These are phyloP conservation scores for Morbakka virulenta DNA, from an alignment of 30 jellyfish, hydroid and myxozoan species.

Conservation along the genomic window DNA sequence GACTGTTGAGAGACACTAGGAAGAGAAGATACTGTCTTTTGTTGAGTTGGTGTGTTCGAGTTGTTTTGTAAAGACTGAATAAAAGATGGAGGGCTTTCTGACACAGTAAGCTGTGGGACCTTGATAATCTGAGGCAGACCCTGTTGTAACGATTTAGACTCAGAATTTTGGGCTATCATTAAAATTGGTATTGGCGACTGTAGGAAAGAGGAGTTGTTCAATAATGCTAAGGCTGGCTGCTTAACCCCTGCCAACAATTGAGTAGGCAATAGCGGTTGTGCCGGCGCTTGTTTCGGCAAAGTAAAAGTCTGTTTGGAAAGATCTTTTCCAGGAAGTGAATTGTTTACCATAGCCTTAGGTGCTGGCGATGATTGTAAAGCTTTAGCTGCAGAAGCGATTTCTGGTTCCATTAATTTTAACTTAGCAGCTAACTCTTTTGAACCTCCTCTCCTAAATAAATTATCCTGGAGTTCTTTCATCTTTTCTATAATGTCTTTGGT, in stretches of 20 bases:
- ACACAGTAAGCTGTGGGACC: background rate
- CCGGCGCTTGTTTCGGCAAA: background rate
- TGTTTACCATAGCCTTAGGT: background rate
- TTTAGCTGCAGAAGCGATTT: background rate
- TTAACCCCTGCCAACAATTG: background rate
- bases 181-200: background rate
- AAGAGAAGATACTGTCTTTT: slow-evolving; percentile 27
- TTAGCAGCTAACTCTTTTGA: slow-evolving; percentile 61
- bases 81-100: background rate
- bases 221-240: background rate
- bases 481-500: slow-evolving; percentile 86
- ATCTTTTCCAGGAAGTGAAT: background rate
- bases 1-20: background rate
- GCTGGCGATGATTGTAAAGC: background rate
- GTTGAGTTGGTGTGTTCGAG: background rate
- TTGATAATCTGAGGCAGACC: no score
- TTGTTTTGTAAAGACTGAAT: background rate
- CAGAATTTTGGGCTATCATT: no score
- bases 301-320: background rate
- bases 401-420: slow-evolving; percentile 72
- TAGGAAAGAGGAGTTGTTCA: background rate
- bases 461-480: slow-evolving; percentile 92
- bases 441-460: slow-evolving; percentile 73
- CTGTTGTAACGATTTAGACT: no score
- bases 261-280: no score